These are phyloP conservation scores for Centropus bengalensis DNA, from an alignment of 2,113 vertebrate species.

Conservation along the genomic window DNA sequence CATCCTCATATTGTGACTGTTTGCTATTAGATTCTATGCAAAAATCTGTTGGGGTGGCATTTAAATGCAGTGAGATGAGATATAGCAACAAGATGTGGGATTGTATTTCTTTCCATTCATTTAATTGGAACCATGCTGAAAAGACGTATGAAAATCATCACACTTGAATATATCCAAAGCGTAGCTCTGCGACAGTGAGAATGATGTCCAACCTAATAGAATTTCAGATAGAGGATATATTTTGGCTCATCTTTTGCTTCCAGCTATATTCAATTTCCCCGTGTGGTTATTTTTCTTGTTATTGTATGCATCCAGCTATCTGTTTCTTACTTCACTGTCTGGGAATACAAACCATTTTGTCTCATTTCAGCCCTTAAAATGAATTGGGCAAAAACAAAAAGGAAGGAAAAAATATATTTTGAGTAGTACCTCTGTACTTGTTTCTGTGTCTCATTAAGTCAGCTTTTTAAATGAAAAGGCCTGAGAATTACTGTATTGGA, in stretches of 20 bases:
- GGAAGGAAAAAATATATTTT: background rate
- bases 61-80: slow-evolving; percentile 4
- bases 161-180: slow-evolving; percentile 3
- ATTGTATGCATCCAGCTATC: slow-evolving; percentile 40
- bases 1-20: background rate
- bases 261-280: slow-evolving; percentile 26
- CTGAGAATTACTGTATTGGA: background rate
- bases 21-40: slow-evolving; percentile 19
- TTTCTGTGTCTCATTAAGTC: background rate
- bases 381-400: slow-evolving; percentile 8
- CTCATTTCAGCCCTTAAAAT: slow-evolving; percentile 48
- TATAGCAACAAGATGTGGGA: slow-evolving; percentile 53
- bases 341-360: slow-evolving; percentile 53
- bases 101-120: slow-evolving; percentile 46
- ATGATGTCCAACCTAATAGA: slow-evolving; percentile 32
- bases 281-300: slow-evolving; percentile 45
- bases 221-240: slow-evolving; percentile 44
- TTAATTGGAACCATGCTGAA: slow-evolving; percentile 61
- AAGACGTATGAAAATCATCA: slow-evolving; percentile 37
- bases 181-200: background rate
- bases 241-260: slow-evolving; percentile 50
- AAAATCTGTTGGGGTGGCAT: slow-evolving; percentile 30
- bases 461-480: background rate
- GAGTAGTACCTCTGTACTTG: background rate
- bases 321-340: slow-evolving; percentile 60